Conservation (phyloP, 1,140 invertebrate genomes). For the Colletes gigas region DNA sequence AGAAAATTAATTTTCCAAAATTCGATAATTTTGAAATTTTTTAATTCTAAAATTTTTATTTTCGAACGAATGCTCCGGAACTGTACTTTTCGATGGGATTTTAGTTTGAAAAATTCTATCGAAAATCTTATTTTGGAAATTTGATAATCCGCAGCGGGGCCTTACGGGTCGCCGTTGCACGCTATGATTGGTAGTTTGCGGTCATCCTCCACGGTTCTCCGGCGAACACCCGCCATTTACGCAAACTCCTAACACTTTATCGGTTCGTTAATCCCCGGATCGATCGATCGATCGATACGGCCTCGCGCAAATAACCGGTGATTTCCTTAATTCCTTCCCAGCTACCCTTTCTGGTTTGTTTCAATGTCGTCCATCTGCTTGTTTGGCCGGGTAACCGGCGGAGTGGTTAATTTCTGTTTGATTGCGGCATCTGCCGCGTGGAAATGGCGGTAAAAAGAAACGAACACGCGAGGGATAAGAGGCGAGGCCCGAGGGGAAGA, state of each 20-base stretch:
- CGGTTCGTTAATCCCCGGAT: slow-evolving; percentile 29
- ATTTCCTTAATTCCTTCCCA: slow-evolving; percentile 33
- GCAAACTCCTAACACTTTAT: slow-evolving; percentile 27
- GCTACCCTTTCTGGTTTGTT: neutral
- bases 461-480: neutral
- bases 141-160: too few relatives aligned
- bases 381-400: slow-evolving; percentile 23
- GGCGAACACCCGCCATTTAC: slow-evolving; percentile 15
- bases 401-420: slow-evolving; percentile 40
- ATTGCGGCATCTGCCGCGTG: slow-evolving; percentile 41
- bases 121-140: too few relatives aligned
- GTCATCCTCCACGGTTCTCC: slow-evolving; percentile 30
- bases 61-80: too few relatives aligned
- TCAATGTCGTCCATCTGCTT: slow-evolving; percentile 41
- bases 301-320: slow-evolving; percentile 31
- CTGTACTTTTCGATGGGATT: too few relatives aligned
- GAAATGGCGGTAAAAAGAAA: slow-evolving; percentile 3
- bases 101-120: too few relatives aligned
- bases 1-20: too few relatives aligned
- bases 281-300: slow-evolving; percentile 22
- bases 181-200: slow-evolving; percentile 44
- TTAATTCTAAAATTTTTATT: too few relatives aligned
- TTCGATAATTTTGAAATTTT: too few relatives aligned
- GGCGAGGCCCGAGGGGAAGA: neutral
- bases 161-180: neutral